Evolutionary conservation across 2,113 vertebrate genomes (phyloP), one percentile per base, ranked within the genome.

Genomic region (Atractosteus spatula): DNA sequence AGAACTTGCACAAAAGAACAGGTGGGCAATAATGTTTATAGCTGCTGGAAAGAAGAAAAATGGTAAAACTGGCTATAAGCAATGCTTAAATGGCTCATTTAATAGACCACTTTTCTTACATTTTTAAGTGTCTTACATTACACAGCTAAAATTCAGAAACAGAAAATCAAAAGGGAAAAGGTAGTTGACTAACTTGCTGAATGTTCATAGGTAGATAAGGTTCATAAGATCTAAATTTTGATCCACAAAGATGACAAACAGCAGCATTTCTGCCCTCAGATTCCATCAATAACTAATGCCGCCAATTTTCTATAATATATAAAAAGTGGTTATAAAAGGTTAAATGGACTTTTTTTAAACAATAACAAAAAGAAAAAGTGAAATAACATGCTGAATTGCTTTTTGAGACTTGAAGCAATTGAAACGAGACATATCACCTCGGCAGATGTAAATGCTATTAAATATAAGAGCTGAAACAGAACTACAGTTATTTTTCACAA

Each of bases 61-160:
- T 29, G 59, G 14, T 45, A 54, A 57, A 57, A 11, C n/a, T 67
- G 56, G 66, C 66, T 54, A 55, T 69, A 62, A 74, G 67, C 51
- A 17, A 59, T 73, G 57, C 59, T 73, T 73, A 73, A 73, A 73
- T 55, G 42, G 17, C 64, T 67, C 54, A 73, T 59, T 73, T 68
- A 67, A 59, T 68, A 13, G 42, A 67, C 10, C 65, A 54, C 42
- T 16, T 8, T 56, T 7, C 14, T 66, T 72, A 66, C 57, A 12
- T 71, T 71, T 63, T 44, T 55, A 56, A 66, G 55, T 13, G 55
- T 13, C n/a, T 17, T 41, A n/a, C 64, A 59, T 72, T 66, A 65
- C 12, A 55, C 8, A n/a, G 43, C 11, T 29, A 69, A 29, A 41
- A 17, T 5, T 59, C 44, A 7, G 14, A 13, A 47, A 43, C 17